Evolutionary conservation across 2,888 invertebrate genomes (phyloP).

Genomic region (Leucania comma): DNA sequence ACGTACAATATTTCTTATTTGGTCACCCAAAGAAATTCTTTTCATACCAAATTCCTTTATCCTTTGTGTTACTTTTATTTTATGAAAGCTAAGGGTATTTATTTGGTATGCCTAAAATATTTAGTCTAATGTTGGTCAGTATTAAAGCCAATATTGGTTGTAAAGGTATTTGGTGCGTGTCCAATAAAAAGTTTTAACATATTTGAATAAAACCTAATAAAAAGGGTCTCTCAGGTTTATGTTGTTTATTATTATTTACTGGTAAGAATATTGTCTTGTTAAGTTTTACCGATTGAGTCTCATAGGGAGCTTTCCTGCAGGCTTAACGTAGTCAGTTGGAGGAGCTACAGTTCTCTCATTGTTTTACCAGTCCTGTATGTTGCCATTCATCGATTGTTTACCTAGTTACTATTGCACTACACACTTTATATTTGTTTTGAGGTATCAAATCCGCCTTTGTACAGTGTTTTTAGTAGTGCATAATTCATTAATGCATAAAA

Average conservation of each 20-base stretch:
- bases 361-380: neutral
- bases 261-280: too few relatives aligned
- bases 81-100: slow-evolving; percentile 21
- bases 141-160: slow-evolving; percentile 22
- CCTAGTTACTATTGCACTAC: too few relatives aligned
- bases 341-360: neutral
- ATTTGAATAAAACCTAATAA: slow-evolving; percentile 8
- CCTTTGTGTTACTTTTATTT: slow-evolving; percentile 36
- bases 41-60: slow-evolving; percentile 31
- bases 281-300: neutral
- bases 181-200: slow-evolving; percentile 4
- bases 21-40: slow-evolving; percentile 33
- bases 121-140: slow-evolving; percentile 25
- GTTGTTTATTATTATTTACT: neutral
- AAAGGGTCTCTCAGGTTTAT: neutral
- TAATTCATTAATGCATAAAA: too few relatives aligned
- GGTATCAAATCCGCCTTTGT: too few relatives aligned
- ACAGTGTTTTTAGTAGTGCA: too few relatives aligned
- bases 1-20: slow-evolving; percentile 35
- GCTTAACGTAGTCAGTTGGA: neutral
- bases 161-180: neutral
- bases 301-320: neutral
- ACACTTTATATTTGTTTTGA: too few relatives aligned
- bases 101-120: slow-evolving; percentile 41
- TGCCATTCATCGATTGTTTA: neutral